Percentiles rank a stretch among this genome's conserved stretches.
Conservation (phyloP, 2,888 invertebrate species). For the Lasius platythorax region DNA sequence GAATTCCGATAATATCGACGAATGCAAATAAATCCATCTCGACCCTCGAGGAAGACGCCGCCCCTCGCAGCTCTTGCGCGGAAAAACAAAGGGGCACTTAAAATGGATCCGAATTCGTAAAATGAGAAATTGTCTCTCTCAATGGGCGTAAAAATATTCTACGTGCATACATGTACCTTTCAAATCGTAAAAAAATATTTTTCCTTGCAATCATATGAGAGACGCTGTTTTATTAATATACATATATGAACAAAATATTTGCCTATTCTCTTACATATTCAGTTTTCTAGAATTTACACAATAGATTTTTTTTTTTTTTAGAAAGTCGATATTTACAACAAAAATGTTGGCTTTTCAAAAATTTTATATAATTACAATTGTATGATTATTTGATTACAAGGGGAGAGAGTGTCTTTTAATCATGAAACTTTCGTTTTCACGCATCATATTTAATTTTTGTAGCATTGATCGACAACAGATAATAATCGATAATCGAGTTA, state of each 20-base stretch:
- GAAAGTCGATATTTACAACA: background rate
- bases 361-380: background rate
- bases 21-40: slow-evolving; percentile 51
- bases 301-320: background rate
- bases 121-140: slow-evolving; percentile 28
- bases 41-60: background rate
- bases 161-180: background rate
- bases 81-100: slow-evolving; percentile 39
- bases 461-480: background rate
- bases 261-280: background rate
- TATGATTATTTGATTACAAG: background rate
- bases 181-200: background rate
- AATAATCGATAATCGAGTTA: background rate
- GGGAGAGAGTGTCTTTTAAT: background rate
- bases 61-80: slow-evolving; percentile 3
- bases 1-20: slow-evolving; percentile 54
- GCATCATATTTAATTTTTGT: background rate
- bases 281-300: background rate
- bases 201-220: slow-evolving; percentile 2
- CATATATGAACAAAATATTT: slow-evolving; percentile 4
- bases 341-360: background rate
- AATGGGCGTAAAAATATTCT: slow-evolving; percentile 11
- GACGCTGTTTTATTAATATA: background rate
- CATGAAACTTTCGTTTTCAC: background rate
- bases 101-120: slow-evolving; percentile 29